Percentiles rank a stretch among this genome's conserved stretches.
Conservation (phyloP, 2,113 vertebrate genomes). For the Gasterosteus aculeatus region DNA sequence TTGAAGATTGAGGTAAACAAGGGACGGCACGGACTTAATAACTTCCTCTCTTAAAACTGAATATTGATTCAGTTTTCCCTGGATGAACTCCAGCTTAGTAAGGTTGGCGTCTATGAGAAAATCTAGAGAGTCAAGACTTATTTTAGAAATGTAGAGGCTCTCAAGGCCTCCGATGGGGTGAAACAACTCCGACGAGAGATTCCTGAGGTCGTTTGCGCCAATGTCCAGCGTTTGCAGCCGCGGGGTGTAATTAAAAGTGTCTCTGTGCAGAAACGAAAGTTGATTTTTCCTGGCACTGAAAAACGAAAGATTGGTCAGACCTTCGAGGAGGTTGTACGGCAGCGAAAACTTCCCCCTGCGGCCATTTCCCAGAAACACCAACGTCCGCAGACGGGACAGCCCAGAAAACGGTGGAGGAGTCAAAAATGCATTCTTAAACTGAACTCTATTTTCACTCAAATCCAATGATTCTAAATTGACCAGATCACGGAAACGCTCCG, state of each 20-base stretch:
- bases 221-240: conserved; percentile 70
- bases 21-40: conserved; percentile 61
- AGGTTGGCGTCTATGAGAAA: conserved; percentile 71
- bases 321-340: conserved; percentile 76
- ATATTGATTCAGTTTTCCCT: conserved; percentile 65
- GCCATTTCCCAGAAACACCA: conserved; percentile 65
- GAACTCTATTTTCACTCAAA: conserved; percentile 72
- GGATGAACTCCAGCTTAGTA: conserved; percentile 65
- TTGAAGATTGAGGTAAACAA: conserved; percentile 73
- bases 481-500: conserved; percentile 61
- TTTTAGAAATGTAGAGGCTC: conserved; percentile 71
- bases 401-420: conserved; percentile 62
- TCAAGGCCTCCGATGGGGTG: conserved; percentile 58
- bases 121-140: conserved; percentile 68
- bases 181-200: conserved; percentile 65
- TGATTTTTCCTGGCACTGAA: conserved; percentile 60
- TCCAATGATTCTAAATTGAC: conserved; percentile 64
- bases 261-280: conserved; percentile 49
- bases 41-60: conserved; percentile 46
- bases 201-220: conserved; percentile 66
- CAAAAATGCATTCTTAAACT: accelerated
- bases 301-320: conserved; percentile 70
- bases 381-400: conserved; percentile 61
- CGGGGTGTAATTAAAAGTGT: conserved; percentile 70
- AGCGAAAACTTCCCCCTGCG: conserved; percentile 26